A percentile compares a stretch with the other conserved stretches of the same genome.
Evolutionary conservation across 2,888 invertebrate genomes (phyloP).

Genomic region (Macrosiphum euphorbiae): DNA sequence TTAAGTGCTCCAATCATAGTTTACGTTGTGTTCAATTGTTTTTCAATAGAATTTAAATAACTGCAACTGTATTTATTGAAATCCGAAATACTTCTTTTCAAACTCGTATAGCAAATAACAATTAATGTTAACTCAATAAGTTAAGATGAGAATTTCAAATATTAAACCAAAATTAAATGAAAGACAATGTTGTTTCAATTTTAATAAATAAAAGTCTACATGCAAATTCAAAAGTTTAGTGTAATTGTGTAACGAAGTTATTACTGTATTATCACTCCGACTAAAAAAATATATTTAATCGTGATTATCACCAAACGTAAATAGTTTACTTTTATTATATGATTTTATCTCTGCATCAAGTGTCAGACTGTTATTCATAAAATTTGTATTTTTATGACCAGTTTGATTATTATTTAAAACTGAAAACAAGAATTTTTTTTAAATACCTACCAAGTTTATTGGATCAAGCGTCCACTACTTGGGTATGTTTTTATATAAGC

Average conservation of each 20-base stretch:
- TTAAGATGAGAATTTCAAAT: neutral
- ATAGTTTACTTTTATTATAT: neutral
- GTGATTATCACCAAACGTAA: neutral
- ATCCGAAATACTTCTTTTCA: neutral
- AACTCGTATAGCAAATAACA: neutral
- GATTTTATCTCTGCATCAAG: neutral
- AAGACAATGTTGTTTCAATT: neutral
- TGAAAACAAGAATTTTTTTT: neutral
- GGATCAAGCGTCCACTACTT: neutral
- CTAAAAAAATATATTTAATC: too few relatives aligned
- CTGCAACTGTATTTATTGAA: neutral
- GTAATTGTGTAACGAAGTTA: neutral
- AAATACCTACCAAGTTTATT: neutral
- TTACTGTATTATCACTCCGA: neutral
- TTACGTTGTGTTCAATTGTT: neutral
- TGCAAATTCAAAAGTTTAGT: neutral
- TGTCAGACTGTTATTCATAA: neutral
- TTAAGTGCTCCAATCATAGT: neutral
- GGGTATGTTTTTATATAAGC: neutral
- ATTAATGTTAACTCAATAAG: neutral
- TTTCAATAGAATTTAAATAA: neutral
- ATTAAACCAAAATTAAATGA: neutral
- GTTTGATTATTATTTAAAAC: conserved; percentile 11
- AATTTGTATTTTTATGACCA: neutral
- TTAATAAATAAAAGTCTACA: neutral